Conservation (phyloP, 2,797 vertebrate genomes). For the Gymnopithys bicolor region DNA sequence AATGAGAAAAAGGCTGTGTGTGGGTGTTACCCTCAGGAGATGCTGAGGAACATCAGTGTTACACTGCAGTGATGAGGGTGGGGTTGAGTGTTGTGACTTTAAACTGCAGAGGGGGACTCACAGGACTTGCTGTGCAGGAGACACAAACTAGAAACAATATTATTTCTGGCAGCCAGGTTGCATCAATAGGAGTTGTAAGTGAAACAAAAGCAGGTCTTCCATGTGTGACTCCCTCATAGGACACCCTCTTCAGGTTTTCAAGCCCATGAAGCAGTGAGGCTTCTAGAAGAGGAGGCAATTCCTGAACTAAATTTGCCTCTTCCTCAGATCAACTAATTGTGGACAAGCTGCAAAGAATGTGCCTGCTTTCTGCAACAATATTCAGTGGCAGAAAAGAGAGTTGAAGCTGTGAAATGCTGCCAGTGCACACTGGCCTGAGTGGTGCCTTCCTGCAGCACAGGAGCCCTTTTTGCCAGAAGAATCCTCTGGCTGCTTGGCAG, state of each 20-base stretch:
- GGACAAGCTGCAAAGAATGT: neutral
- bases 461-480: neutral
- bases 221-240: rapidly evolving
- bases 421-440: neutral
- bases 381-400: neutral
- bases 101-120: neutral
- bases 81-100: neutral
- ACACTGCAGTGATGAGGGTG: rapidly evolving
- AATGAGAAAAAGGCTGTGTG: neutral
- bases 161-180: neutral
- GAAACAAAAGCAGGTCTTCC: neutral
- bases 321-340: neutral
- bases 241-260: neutral
- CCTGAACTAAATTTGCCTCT: neutral
- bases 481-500: neutral
- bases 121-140: neutral
- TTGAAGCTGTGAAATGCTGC: neutral
- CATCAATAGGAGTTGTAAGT: rapidly evolving
- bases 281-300: neutral
- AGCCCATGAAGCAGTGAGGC: neutral
- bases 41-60: neutral
- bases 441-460: neutral
- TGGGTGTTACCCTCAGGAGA: neutral
- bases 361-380: neutral
- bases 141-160: neutral